Conservation (phyloP, 1,140 invertebrate genomes). For the Neotoxoptera formosana region DNA sequence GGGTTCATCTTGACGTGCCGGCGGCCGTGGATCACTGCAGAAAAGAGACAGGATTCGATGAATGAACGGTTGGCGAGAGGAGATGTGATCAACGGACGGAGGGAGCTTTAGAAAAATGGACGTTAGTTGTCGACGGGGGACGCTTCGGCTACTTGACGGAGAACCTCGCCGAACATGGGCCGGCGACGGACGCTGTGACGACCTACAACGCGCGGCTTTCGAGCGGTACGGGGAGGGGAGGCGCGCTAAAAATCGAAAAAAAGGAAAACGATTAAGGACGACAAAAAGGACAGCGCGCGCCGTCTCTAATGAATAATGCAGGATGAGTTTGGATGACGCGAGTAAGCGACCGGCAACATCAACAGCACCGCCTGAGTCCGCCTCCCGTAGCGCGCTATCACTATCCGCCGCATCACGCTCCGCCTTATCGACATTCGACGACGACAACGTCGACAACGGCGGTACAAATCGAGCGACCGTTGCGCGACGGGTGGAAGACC, state of each 20-base stretch:
- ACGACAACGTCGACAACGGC: background rate
- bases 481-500: background rate
- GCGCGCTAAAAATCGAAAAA: background rate
- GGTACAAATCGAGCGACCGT: background rate
- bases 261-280: background rate
- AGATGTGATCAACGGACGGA: background rate
- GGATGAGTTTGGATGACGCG: background rate
- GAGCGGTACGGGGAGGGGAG: background rate
- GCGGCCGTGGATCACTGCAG: background rate
- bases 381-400: background rate
- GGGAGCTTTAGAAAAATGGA: background rate
- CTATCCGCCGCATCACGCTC: background rate
- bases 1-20: background rate
- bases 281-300: background rate
- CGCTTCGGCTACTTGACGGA: background rate
- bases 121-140: background rate
- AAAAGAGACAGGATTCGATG: background rate
- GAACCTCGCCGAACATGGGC: background rate
- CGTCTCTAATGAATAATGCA: background rate
- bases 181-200: background rate
- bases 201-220: background rate
- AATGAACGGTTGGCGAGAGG: background rate
- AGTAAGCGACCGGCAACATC: background rate
- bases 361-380: background rate
- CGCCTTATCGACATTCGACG: background rate